Evolutionary conservation across 1,140 invertebrate species (phyloP).

Genomic region (Drosophila chauvacae): DNA sequence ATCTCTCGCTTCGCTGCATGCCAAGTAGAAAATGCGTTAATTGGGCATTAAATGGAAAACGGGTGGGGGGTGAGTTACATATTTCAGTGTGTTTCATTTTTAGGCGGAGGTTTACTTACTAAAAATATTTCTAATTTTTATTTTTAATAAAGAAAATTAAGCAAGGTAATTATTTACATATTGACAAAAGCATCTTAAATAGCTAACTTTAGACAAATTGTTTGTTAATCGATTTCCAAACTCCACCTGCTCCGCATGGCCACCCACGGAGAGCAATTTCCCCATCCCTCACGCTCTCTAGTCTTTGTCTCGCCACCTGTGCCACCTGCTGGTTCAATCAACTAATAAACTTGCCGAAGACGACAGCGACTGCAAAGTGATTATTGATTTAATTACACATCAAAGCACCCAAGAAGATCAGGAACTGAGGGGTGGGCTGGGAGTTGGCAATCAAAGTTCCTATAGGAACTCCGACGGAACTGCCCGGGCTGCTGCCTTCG

Average conservation of each 20-base stretch:
- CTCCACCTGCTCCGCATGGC: neutral
- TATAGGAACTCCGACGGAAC: slow-evolving; percentile 14
- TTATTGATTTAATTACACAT: slow-evolving; percentile 83
- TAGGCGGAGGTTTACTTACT: neutral
- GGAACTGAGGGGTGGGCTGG: neutral
- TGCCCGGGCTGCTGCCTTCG: slow-evolving; percentile 23
- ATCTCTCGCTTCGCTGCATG: slow-evolving; percentile 62
- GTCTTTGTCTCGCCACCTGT: slow-evolving; percentile 30
- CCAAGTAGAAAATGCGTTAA: slow-evolving; percentile 79
- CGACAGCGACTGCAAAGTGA: slow-evolving; percentile 59
- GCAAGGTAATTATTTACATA: neutral
- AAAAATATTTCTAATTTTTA: no score
- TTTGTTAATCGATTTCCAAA: slow-evolving; percentile 16
- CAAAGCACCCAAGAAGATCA: slow-evolving; percentile 55
- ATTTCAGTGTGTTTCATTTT: neutral
- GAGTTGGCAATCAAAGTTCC: slow-evolving; percentile 15
- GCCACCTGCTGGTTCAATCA: slow-evolving; percentile 43
- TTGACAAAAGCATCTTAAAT: neutral
- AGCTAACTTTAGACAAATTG: neutral
- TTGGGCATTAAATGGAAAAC: slow-evolving; percentile 74
- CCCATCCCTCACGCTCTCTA: neutral
- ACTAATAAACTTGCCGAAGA: slow-evolving; percentile 47
- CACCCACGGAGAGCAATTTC: slow-evolving; percentile 4
- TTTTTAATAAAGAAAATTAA: neutral
- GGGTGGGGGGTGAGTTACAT: neutral